These are phyloP conservation scores for Acinonyx jubatus DNA, from an alignment of 2,113 vertebrate genomes.

Conservation along the genomic window DNA sequence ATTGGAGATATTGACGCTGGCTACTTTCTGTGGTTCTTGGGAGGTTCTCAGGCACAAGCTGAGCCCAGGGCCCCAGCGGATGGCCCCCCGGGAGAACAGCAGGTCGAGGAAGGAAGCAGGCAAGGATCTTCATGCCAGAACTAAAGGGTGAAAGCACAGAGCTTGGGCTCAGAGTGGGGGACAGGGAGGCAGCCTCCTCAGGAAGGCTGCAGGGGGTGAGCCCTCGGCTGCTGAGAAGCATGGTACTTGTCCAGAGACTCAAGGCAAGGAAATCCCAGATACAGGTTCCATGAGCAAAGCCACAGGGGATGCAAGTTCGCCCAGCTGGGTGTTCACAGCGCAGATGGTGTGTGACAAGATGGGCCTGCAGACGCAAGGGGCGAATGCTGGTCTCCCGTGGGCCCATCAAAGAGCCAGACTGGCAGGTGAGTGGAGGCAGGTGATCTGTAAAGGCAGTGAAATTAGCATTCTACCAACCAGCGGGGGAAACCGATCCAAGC, in stretches of 20 bases:
- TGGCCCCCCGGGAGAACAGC: not conserved
- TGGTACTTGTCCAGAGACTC: not conserved
- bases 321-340: fast-evolving
- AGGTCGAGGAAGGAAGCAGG: not conserved
- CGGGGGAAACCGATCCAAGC: not conserved
- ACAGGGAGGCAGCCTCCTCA: no score
- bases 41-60: not conserved
- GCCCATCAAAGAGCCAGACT: not conserved
- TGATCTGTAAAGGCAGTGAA: not conserved
- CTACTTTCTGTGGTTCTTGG: no score
- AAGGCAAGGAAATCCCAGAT: not conserved
- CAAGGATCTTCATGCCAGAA: not conserved
- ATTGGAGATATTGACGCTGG: not conserved
- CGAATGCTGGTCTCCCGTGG: not conserved
- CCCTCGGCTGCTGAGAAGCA: fast-evolving
- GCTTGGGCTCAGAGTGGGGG: not conserved
- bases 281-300: not conserved
- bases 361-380: not conserved
- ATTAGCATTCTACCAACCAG: no score
- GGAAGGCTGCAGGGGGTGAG: no score
- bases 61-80: fast-evolving
- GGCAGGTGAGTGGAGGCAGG: not conserved
- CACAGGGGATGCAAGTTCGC: fast-evolving
- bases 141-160: not conserved
- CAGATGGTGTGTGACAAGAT: not conserved